Evolutionary conservation across 2,113 vertebrate species (phyloP).

Genomic region (Aythya baeri): DNA sequence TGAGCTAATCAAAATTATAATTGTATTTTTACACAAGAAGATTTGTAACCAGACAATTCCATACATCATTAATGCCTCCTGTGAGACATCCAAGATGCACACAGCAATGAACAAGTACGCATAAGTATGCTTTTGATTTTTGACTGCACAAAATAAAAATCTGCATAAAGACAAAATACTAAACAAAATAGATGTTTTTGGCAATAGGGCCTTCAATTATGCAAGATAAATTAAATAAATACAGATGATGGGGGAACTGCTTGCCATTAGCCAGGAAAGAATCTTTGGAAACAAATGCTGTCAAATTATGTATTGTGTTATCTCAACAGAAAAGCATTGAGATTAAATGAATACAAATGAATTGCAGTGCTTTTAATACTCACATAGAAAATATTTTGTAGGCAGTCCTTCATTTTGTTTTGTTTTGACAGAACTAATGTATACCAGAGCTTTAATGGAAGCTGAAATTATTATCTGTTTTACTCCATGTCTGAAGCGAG

Average conservation of each 20-base stretch:
- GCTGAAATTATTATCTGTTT: conserved; percentile 65
- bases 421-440: conserved; percentile 59
- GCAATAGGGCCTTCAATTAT: conserved; percentile 25
- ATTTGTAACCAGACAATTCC: conserved; percentile 27
- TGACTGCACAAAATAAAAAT: conserved; percentile 2
- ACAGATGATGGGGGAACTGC: background rate
- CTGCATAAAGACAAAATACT: conserved; percentile 5
- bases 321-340: background rate
- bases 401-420: background rate
- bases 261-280: conserved; percentile 2
- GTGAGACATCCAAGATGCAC: background rate
- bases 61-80: background rate
- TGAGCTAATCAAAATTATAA: conserved; percentile 35
- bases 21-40: background rate
- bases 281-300: conserved; percentile 43
- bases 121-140: background rate
- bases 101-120: background rate
- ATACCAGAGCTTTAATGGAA: conserved; percentile 64
- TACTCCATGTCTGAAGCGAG: conserved; percentile 50
- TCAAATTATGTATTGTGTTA: conserved; percentile 48
- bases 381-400: background rate
- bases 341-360: conserved; percentile 61
- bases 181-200: conserved; percentile 10
- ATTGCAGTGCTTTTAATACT: conserved; percentile 24
- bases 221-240: conserved; percentile 41